A percentile compares a stretch with the other conserved stretches of the same genome.
phyloP scores from a whole-genome alignment of 2,113 vertebrate species.

The Toxostoma redivivum region DNA sequence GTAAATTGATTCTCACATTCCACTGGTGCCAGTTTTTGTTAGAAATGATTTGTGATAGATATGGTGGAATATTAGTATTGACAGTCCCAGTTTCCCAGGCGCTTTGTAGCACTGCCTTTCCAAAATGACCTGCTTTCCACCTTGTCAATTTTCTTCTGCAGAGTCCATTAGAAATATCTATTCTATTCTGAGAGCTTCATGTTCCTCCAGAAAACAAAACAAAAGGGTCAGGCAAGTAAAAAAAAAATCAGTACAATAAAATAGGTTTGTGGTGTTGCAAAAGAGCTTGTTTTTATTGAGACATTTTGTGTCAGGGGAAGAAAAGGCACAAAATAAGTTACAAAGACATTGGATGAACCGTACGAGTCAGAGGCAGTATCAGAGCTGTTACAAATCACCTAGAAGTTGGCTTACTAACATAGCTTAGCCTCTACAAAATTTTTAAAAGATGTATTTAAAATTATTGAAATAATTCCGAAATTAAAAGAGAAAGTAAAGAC shows the following conservation, averaged over 20 bases:
- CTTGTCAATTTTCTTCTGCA: slow-evolving; percentile 56
- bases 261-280: not conserved
- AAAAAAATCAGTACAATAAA: not conserved
- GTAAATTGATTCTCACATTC: slow-evolving; percentile 55
- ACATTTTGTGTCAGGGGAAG: not conserved
- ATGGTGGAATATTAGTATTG: slow-evolving; percentile 54
- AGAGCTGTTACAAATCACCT: slow-evolving; percentile 32
- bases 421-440: not conserved
- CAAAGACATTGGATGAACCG: slow-evolving; percentile 12
- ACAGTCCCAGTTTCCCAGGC: slow-evolving; percentile 60
- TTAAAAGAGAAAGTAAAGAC: not conserved
- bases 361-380: slow-evolving; percentile 16
- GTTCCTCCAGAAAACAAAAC: slow-evolving; percentile 28
- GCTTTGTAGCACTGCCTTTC: slow-evolving; percentile 10
- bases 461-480: not conserved
- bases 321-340: slow-evolving; percentile 62
- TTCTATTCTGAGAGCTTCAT: slow-evolving; percentile 19
- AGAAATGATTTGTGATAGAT: slow-evolving; percentile 59
- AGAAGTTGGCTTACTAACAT: not conserved
- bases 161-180: slow-evolving; percentile 23
- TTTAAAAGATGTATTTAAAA: not conserved
- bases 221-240: slow-evolving; percentile 5
- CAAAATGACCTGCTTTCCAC: slow-evolving; percentile 59
- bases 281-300: slow-evolving; percentile 57
- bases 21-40: slow-evolving; percentile 30